Percentiles rank a stretch among this genome's conserved stretches.
Conservation (phyloP, 2,797 vertebrate species). For the Holocentrus rufus region DNA sequence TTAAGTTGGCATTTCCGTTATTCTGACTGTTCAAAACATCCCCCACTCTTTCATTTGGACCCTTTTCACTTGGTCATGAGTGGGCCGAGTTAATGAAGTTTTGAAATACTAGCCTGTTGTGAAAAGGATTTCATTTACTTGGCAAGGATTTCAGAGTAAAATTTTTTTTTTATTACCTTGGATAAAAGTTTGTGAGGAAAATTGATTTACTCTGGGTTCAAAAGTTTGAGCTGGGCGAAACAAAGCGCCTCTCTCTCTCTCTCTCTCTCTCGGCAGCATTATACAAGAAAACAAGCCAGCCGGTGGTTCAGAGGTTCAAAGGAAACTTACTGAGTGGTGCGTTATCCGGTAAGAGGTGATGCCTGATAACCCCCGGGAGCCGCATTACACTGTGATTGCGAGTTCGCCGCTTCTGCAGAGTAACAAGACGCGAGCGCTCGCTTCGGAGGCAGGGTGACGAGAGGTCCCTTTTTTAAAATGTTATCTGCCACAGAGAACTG, state of each 20-base stretch:
- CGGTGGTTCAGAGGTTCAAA: not conserved
- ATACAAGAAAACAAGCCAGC: not conserved
- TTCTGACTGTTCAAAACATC: not conserved
- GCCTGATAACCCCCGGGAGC: not conserved
- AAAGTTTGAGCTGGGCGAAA: too few relatives aligned
- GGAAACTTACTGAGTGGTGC: not conserved
- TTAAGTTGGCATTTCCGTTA: not conserved
- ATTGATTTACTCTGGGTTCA: not conserved
- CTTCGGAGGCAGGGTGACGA: not conserved
- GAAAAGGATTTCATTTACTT: too few relatives aligned
- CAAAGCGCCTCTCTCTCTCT: too few relatives aligned
- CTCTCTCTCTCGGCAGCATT: too few relatives aligned
- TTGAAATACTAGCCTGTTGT: too few relatives aligned
- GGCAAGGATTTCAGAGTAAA: too few relatives aligned
- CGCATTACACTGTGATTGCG: not conserved
- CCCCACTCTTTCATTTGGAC: too few relatives aligned
- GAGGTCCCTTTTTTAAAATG: not conserved
- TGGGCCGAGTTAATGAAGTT: too few relatives aligned
- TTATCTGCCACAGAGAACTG: not conserved
- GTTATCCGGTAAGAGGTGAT: not conserved
- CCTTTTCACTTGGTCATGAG: too few relatives aligned
- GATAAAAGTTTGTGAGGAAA: too few relatives aligned
- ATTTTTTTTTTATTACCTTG: too few relatives aligned
- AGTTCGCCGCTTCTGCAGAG: not conserved
- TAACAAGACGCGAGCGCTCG: not conserved